Evolutionary conservation across 2,113 vertebrate genomes (phyloP), one percentile per base, ranked within the genome.

Genomic region (Anseranas semipalmata): DNA sequence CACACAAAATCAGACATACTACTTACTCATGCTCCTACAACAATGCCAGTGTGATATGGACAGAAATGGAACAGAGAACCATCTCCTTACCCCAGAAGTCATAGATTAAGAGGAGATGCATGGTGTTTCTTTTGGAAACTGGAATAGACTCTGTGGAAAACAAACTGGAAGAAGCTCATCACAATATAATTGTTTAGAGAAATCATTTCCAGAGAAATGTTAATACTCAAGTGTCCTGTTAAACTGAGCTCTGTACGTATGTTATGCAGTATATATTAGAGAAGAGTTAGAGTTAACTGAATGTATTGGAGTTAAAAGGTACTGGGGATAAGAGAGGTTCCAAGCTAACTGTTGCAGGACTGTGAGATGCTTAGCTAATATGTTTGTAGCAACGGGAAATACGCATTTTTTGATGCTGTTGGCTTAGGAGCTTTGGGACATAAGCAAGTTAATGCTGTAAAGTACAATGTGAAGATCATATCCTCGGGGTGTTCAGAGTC

Each of bases 401-500:
- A 22, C 1, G 1, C 1, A 2, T 53, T 87, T 84, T 86, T 85
- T 75, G 33, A 20, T 86, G 76, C 28, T 52, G 65, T 55, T 84
- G 35, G 7, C 5, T 93, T 78, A 56, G 33, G 50, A 63, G 30
- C 8, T 81, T 71, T 7, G 21, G 43, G 83, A 74, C 10, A 14
- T 0, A 0, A 88, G 72, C 45, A 35, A 89, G 74, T 72, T 77
- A 48, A 46, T 68, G 32, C 60, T 45, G 27, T 66, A 77, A 93
- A 66, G 28, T 20, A 8, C 1, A 0, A 50, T 1, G 1, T 33
- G 62, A 82, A 82, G 70, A 62, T 62, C 2, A 1, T 68, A 17
- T 60, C 59, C 71, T 88, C 32, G 68, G 32, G 13, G 28, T 43
- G 75, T 63, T 78, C 43, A 71, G 35, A 68, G 76, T 68, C 32